Percentiles rank a stretch among this genome's conserved stretches.
Evolutionary conservation across 2,797 vertebrate genomes (phyloP).

Genomic region (Spinibarbus caldwelli): DNA sequence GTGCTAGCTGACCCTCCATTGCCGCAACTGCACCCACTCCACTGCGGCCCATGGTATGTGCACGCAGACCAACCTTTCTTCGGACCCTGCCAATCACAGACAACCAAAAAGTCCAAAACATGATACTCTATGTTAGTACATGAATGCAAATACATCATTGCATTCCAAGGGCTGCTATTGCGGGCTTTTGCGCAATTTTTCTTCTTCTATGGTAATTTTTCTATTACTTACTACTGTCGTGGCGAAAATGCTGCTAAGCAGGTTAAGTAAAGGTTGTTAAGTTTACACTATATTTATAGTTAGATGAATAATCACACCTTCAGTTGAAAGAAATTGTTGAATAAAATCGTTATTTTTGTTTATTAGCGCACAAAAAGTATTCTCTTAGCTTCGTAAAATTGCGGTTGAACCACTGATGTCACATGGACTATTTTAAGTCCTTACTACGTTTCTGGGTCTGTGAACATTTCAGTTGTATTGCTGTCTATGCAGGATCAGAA

Average conservation of each 20-base stretch:
- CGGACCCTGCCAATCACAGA: constrained; percentile 20
- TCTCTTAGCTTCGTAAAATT: too few species aligned
- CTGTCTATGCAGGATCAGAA: too few species aligned
- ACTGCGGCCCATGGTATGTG: constrained; percentile 71
- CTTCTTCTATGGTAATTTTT: neutral
- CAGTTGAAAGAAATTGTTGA: too few species aligned
- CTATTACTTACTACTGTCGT: neutral
- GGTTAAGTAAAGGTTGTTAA: neutral
- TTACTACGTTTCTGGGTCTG: too few species aligned
- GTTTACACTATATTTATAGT: neutral
- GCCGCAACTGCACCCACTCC: constrained; percentile 71
- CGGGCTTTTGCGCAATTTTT: too few species aligned
- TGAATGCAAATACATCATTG: neutral
- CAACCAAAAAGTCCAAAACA: neutral
- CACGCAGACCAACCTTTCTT: constrained; percentile 80
- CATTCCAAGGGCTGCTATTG: neutral
- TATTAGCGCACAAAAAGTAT: too few species aligned
- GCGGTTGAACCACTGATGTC: too few species aligned
- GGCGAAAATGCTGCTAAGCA: neutral
- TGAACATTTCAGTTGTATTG: too few species aligned
- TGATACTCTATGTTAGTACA: neutral
- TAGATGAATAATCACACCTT: neutral
- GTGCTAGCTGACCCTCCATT: constrained; percentile 86
- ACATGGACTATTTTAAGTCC: too few species aligned
- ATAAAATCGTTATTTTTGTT: too few species aligned